phyloP scores from a whole-genome alignment of 2,888 invertebrate genomes.

The Bellardia pandia region DNA sequence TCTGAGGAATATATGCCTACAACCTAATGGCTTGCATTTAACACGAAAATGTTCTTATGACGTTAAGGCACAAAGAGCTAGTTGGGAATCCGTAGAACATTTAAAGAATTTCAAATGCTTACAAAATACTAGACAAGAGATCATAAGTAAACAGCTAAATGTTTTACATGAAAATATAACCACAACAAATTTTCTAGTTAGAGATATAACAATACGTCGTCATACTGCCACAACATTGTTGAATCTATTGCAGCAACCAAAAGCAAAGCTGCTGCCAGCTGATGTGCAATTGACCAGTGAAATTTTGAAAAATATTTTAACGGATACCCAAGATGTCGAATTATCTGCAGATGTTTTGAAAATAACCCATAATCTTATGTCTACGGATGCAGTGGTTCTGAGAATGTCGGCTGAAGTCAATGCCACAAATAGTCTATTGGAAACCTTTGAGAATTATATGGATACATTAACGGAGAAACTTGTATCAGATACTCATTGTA shows the following conservation, averaged over 20 bases:
- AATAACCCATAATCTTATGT: slow-evolving; percentile 85
- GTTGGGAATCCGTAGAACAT: slow-evolving; percentile 85
- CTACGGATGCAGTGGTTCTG: slow-evolving; percentile 82
- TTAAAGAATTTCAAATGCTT: slow-evolving; percentile 76
- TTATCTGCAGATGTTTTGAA: slow-evolving; percentile 77
- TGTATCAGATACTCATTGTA: slow-evolving; percentile 56
- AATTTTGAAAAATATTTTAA: slow-evolving; percentile 77
- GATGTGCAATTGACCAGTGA: slow-evolving; percentile 86
- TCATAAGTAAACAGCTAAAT: slow-evolving; percentile 76
- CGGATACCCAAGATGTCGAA: slow-evolving; percentile 66
- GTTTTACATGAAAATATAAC: slow-evolving; percentile 73
- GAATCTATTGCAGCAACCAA: slow-evolving; percentile 70
- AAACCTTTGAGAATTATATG: slow-evolving; percentile 86
- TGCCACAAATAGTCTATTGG: slow-evolving; percentile 87
- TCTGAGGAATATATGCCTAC: slow-evolving; percentile 84
- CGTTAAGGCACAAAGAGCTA: slow-evolving; percentile 84
- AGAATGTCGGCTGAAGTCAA: slow-evolving; percentile 85
- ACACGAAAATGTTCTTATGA: slow-evolving; percentile 86
- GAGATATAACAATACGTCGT: slow-evolving; percentile 15
- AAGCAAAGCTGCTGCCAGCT: slow-evolving; percentile 85
- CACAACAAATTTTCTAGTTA: slow-evolving; percentile 26
- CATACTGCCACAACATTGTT: slow-evolving; percentile 50
- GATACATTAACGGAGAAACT: slow-evolving; percentile 80
- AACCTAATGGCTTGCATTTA: slow-evolving; percentile 86
- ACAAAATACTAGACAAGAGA: slow-evolving; percentile 73